Evolutionary conservation across 2,113 vertebrate genomes (phyloP), one percentile per base, ranked within the genome.

Genomic region (Pica pica): DNA sequence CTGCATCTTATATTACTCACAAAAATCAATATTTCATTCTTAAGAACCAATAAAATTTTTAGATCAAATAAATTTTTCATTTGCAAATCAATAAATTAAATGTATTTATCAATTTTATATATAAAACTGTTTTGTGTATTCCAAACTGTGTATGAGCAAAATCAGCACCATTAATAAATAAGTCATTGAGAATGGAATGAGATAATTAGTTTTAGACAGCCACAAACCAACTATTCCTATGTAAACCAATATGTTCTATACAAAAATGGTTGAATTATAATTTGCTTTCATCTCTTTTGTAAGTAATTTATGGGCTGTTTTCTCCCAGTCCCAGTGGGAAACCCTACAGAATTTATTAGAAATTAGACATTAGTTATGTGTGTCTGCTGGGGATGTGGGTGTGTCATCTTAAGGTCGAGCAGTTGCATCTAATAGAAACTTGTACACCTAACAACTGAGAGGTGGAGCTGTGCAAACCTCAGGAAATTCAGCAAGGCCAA

Each of bases 1-100:
- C 53, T 73, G 80, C 79, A 97, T 91, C 24, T 71, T 61, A 33
- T 14, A 87, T 53, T 77, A 30, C 13, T n/a, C 10, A 47, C 39
- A 80, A 85, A 92, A 96, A 94, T 95, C 93, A 95, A 69, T 97
- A 95, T 82, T 94, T 93, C 60, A 57, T 95, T 92, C 71, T 92
- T 75, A 86, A 13, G 44, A 94, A 68, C 35, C 37, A 59, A 87
- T 85, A 92, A 80, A 80, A n/a, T 27, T 84, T 87, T 95, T 78
- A 89, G 47, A 71, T 6, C 44, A 94, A 93, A 91, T 93, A 80
- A 63, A 94, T 92, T 78, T 81, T 4, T 42, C 47, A 92, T 94
- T 96, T 95, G 16, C 9, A 87, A 94, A 78, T 79, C 78, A 89
- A 95, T 95, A 89, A 68, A 96, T 90, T 94, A 90, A 95, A 94